Evolutionary conservation across 2,888 invertebrate genomes (phyloP).

Genomic region (Pollenia griseotomentosa): DNA sequence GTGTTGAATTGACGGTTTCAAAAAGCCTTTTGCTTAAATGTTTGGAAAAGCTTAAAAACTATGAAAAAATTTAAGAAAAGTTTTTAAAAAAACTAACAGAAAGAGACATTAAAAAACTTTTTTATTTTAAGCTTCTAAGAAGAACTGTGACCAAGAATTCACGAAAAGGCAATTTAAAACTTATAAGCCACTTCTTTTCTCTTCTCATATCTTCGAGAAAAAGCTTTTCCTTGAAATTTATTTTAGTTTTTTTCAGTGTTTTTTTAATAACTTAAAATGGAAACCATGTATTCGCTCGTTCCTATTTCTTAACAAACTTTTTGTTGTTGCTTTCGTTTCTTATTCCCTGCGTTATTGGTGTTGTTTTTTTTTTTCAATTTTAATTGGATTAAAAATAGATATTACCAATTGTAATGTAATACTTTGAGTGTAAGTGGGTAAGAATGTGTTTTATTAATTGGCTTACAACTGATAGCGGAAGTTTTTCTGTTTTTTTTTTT

Average conservation of each 20-base stretch:
- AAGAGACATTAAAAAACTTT: too few species aligned
- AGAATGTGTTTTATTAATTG: slow-evolving; percentile 55
- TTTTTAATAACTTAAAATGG: slow-evolving; percentile 31
- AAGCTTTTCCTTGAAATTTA: neutral
- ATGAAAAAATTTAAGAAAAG: too few species aligned
- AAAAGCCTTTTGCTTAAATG: too few species aligned
- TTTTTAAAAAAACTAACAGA: too few species aligned
- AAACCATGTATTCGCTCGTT: neutral
- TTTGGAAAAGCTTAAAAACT: too few species aligned
- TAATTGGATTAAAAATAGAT: slow-evolving; percentile 68
- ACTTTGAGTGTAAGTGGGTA: slow-evolving; percentile 18
- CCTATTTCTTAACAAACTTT: slow-evolving; percentile 24
- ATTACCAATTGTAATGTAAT: slow-evolving; percentile 61
- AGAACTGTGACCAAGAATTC: too few species aligned
- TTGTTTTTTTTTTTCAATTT: slow-evolving; percentile 46
- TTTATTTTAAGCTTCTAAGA: too few species aligned
- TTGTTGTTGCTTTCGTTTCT: neutral
- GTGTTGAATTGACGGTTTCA: too few species aligned
- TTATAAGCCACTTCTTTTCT: neutral
- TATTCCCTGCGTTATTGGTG: neutral
- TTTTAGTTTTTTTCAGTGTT: neutral
- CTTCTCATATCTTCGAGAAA: neutral
- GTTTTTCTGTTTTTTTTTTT: slow-evolving; percentile 29
- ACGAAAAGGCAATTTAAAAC: too few species aligned
- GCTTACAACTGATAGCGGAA: slow-evolving; percentile 64